Evolutionary conservation across 37 sponge, comb jelly and placozoan species (phyloP).

Genomic region (Halisarca cf. caerulea): DNA sequence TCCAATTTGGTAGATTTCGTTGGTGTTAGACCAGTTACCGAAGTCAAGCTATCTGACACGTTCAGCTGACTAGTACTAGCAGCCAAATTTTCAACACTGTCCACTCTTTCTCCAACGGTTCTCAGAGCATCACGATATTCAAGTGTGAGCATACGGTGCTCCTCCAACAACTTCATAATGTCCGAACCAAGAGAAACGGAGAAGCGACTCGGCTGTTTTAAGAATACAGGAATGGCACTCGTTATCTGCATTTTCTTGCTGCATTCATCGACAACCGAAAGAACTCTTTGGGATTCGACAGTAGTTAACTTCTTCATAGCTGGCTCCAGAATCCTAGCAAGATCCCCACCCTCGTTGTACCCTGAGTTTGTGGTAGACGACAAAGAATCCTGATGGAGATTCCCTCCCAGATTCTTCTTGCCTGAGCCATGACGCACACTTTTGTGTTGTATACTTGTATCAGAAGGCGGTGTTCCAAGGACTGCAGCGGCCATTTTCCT

Average conservation of each 20-base stretch:
- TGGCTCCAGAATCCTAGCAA: constrained; percentile 75
- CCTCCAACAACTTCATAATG: constrained; percentile 60
- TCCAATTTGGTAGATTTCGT: neutral
- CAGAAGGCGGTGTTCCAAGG: neutral
- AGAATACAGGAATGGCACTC: constrained; percentile 44
- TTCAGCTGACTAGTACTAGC: constrained; percentile 12
- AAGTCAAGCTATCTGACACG: neutral
- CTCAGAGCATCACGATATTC: constrained; percentile 40
- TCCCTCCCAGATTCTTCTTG: neutral
- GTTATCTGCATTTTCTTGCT: constrained; percentile 59
- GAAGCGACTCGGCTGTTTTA: constrained; percentile 29
- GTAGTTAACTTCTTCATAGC: constrained; percentile 88
- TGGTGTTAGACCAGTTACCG: neutral
- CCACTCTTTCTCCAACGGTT: neutral
- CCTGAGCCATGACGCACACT: neutral
- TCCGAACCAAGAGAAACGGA: constrained; percentile 79
- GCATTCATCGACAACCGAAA: constrained; percentile 79
- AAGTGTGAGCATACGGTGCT: constrained; percentile 49
- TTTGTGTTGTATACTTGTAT: neutral
- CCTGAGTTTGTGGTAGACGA: neutral
- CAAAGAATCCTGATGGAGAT: neutral
- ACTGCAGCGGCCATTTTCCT: neutral
- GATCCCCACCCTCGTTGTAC: constrained; percentile 37
- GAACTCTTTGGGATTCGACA: constrained; percentile 90
- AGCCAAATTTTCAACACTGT: constrained; percentile 10